Evolutionary conservation across 35 echinoderm and acorn worm genomes (phyloP).

Genomic region (Stichopus chloronotus): DNA sequence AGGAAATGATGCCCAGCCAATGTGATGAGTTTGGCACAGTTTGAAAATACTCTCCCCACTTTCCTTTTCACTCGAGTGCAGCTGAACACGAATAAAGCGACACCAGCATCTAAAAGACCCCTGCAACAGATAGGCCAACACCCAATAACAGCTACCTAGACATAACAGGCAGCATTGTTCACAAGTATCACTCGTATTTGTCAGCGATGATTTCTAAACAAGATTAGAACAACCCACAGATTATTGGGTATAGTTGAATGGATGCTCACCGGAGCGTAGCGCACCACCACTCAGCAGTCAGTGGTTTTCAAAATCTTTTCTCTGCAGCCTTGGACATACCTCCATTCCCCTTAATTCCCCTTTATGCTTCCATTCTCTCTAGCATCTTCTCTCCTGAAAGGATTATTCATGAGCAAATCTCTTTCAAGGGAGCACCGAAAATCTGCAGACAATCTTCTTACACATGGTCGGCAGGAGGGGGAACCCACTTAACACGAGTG

Average conservation of each 20-base stretch:
- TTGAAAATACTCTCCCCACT: neutral
- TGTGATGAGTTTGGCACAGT: conserved; percentile 17
- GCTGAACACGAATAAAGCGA: neutral
- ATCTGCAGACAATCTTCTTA: neutral
- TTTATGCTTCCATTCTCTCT: neutral
- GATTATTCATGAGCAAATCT: conserved; percentile 30
- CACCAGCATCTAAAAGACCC: neutral
- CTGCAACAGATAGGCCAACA: conserved; percentile 34
- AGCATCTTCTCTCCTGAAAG: neutral
- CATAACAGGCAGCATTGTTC: neutral
- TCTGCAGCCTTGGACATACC: neutral
- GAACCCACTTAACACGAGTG: neutral
- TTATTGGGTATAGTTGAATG: neutral
- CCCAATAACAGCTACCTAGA: neutral
- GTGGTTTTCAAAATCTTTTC: neutral
- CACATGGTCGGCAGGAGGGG: neutral
- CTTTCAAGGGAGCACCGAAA: neutral
- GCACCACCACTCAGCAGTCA: neutral
- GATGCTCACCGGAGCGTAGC: neutral
- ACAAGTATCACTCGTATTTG: neutral
- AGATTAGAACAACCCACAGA: conserved; percentile 25
- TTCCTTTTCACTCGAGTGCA: neutral
- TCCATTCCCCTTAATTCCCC: neutral
- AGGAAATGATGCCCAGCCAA: conserved; percentile 5
- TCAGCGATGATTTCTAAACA: conserved; percentile 32